Evolutionary conservation across 2,113 vertebrate species (phyloP), one percentile per base, ranked within the genome.

Genomic region (Phoxinus phoxinus): DNA sequence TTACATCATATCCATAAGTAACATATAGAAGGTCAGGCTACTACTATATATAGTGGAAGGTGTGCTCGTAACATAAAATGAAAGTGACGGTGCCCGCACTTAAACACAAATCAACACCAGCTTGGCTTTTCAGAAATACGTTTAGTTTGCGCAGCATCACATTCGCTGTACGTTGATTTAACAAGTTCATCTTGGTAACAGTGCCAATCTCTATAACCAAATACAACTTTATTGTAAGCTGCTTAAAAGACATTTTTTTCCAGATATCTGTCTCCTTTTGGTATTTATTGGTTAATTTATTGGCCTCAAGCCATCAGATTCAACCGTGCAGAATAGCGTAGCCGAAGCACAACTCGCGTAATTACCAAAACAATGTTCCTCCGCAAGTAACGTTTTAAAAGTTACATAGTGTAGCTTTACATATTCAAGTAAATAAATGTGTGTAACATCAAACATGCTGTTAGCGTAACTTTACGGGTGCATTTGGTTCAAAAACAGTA

Each of bases 401-500:
- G 76, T 35, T 56, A 58, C 56, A 59, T 79, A 59, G 51, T 56
- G 51, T 59, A n/a, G 76, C 76, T 79, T 79, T 79, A 79, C 35
- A 79, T 6, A 59, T 13, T 37, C 3, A 21, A 58, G 19, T 41
- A 77, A 77, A 77, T 41, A 77, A 77, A 77, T 48, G 48, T 76
- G 25, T 76, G 48, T 53, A 58, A 78, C 75, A 58, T 78, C 19
- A 32, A 78, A 56, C 17, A 77, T 77, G 48, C 11, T 35, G 6
- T 74, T 46, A 74, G 71, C 23, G 19, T 74, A 41, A 46, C 23
- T 23, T 37, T 74, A 23, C 51, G 2, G n/a, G 12, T 53, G 73
- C 44, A 51, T 76, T 53, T 53, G 46, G 46, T 76, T 71, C 2
- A 69, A 37, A 69, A 69, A 23, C 32, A 71, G 19, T 41, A 71